Conservation (phyloP, 2,113 vertebrate species). For the Myrmecobius fasciatus region DNA sequence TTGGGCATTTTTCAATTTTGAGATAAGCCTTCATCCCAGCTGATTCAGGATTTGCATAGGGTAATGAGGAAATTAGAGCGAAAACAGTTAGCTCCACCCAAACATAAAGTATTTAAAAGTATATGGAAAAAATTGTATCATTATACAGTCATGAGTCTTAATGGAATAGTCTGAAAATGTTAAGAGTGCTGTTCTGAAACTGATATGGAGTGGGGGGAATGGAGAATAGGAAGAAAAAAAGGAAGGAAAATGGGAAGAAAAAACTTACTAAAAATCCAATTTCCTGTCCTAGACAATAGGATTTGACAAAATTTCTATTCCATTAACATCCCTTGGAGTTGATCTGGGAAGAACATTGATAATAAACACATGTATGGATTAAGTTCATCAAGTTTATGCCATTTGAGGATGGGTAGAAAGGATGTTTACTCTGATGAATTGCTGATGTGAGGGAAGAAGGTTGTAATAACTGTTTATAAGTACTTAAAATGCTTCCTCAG, state of each 20-base stretch:
- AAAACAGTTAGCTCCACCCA: background rate
- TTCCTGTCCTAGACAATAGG: background rate
- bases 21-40: constrained; percentile 91
- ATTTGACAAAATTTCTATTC: background rate
- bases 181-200: background rate
- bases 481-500: background rate
- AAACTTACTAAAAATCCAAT: background rate
- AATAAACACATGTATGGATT: background rate
- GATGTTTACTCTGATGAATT: background rate
- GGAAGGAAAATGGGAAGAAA: background rate
- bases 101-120: constrained; percentile 11
- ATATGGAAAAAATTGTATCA: background rate
- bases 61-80: background rate
- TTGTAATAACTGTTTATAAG: background rate
- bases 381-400: background rate
- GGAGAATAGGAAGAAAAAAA: background rate
- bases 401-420: background rate
- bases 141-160: background rate
- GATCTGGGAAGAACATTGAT: background rate
- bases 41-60: constrained; percentile 71
- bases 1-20: constrained; percentile 84
- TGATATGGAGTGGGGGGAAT: background rate
- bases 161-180: background rate
- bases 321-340: constrained; percentile 7
- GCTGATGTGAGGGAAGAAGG: background rate